A percentile compares a stretch with the other conserved stretches of the same genome.
phyloP scores from a whole-genome alignment of 2,797 vertebrate species.

The Myoxocephalus aenaeus region DNA sequence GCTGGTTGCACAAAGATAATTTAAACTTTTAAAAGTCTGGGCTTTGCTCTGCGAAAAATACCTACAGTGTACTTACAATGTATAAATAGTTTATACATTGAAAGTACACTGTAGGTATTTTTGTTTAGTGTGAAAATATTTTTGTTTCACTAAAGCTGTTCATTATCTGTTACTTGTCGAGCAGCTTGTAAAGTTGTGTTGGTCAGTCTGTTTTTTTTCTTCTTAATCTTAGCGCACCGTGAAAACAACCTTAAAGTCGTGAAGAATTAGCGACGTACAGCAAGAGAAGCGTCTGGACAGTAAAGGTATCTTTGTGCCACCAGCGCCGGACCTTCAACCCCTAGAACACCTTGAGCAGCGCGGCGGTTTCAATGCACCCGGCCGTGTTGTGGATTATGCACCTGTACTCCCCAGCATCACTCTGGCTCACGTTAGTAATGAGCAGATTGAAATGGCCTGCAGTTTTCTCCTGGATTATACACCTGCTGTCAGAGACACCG shows the following conservation, averaged over 20 bases:
- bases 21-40: background rate
- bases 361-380: slow-evolving; percentile 87
- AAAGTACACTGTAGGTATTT: no score
- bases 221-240: background rate
- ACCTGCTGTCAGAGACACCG: slow-evolving; percentile 85
- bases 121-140: background rate
- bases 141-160: background rate
- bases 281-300: background rate
- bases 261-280: background rate
- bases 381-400: slow-evolving; percentile 90
- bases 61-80: background rate
- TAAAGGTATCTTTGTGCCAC: slow-evolving; percentile 15
- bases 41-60: background rate
- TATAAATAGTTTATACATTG: slow-evolving; percentile 16
- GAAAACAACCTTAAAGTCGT: background rate
- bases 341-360: slow-evolving; percentile 89
- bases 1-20: slow-evolving; percentile 16
- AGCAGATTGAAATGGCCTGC: slow-evolving; percentile 91
- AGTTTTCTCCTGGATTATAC: slow-evolving; percentile 89
- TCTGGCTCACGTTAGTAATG: slow-evolving; percentile 86
- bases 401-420: slow-evolving; percentile 92
- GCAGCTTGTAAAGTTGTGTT: background rate
- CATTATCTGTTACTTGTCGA: background rate
- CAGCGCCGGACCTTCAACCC: background rate
- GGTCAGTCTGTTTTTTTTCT: background rate